A percentile compares a stretch with the other conserved stretches of the same genome.
Conservation (phyloP, 2,888 invertebrate species). For the Lochmaea crataegi region DNA sequence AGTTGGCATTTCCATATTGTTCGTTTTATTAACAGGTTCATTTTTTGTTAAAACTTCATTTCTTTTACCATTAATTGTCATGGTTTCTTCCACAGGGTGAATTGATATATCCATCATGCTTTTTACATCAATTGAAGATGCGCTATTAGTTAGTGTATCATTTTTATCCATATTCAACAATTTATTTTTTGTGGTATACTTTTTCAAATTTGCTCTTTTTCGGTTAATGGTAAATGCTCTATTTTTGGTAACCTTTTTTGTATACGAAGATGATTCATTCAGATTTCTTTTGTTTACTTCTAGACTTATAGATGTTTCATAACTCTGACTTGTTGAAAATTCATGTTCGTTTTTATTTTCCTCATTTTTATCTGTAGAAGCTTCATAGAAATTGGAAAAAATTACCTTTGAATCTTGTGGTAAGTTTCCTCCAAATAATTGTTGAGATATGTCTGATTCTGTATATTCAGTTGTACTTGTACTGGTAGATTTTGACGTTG, state of each 20-base stretch:
- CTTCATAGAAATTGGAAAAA: slow-evolving; percentile 57
- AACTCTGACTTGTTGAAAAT: slow-evolving; percentile 42
- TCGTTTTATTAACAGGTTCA: background rate
- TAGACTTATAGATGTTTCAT: slow-evolving; percentile 59
- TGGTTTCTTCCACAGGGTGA: background rate
- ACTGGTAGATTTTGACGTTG: slow-evolving; percentile 40
- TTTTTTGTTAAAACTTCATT: background rate
- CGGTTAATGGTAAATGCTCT: background rate
- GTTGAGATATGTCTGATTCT: slow-evolving; percentile 50
- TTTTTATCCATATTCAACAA: background rate
- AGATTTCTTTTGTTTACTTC: slow-evolving; percentile 65
- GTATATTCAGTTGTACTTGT: slow-evolving; percentile 41
- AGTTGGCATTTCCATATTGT: slow-evolving; percentile 9
- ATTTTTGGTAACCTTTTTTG: slow-evolving; percentile 12
- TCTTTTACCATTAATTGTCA: background rate
- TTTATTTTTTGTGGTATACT: background rate
- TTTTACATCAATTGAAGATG: background rate
- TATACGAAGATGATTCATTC: slow-evolving; percentile 8
- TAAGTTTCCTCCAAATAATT: slow-evolving; percentile 48
- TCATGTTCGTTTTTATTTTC: slow-evolving; percentile 33
- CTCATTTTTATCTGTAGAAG: slow-evolving; percentile 45
- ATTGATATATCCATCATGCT: background rate
- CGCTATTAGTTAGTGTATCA: background rate
- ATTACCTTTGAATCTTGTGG: slow-evolving; percentile 53
- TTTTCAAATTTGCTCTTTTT: background rate